phyloP scores from a whole-genome alignment of 2,797 vertebrate species.

The Pyrocephalus nanus region DNA sequence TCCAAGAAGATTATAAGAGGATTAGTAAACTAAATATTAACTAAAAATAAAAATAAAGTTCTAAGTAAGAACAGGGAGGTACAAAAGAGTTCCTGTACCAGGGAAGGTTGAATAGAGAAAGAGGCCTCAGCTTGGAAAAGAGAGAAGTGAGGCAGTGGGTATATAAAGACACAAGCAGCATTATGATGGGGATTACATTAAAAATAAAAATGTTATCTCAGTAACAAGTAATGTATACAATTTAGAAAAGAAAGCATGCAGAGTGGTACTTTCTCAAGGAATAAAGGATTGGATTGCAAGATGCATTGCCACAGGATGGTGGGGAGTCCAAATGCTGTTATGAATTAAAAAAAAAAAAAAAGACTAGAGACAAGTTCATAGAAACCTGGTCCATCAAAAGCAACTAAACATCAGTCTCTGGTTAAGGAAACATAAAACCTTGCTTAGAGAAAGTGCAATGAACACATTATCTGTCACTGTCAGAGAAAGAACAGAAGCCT shows the following conservation, averaged over 20 bases:
- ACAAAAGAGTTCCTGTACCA: neutral
- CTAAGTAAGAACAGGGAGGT: neutral
- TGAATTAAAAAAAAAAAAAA: neutral
- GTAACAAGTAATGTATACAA: neutral
- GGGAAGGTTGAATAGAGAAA: neutral
- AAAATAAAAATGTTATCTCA: neutral
- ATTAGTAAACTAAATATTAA: neutral
- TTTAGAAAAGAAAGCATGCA: neutral
- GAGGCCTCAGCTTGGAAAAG: neutral
- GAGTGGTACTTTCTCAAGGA: neutral
- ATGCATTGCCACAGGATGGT: neutral
- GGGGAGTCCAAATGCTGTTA: neutral
- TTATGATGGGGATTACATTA: neutral
- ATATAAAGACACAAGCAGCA: neutral
- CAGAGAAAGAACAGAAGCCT: neutral
- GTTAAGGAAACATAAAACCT: neutral
- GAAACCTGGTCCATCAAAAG: neutral
- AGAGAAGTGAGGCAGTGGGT: neutral
- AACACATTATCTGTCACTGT: neutral
- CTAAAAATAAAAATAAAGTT: neutral
- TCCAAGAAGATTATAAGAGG: neutral
- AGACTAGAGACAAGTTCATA: neutral
- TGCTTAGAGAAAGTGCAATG: neutral
- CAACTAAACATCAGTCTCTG: neutral
- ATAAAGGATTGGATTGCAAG: neutral